Evolutionary conservation across 2,113 vertebrate species (phyloP), one percentile per base, ranked within the genome.

Genomic region (Scytalopus superciliaris): DNA sequence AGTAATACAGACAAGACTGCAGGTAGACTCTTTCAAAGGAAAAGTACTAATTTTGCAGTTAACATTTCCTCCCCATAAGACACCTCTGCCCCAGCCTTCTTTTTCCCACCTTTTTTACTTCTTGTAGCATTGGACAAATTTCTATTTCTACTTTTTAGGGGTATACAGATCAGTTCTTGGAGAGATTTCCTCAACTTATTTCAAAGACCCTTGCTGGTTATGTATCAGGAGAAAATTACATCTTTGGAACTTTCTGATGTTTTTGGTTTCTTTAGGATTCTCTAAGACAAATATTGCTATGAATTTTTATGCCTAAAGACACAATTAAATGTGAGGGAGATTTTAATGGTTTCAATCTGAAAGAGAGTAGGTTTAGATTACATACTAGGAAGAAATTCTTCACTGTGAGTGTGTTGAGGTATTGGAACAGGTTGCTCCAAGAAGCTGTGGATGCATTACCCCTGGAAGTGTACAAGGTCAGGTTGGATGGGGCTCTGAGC

Each of bases 41-140:
- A 82, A 84, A 60, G 28, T 23, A 17, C 23, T 12, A 12, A 45
- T 52, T 89, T 82, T 79, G 12, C 5, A 85, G 24, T 30, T 19
- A 64, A 40, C 10, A 23, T 5, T 78, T 68, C 7, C 19, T 50
- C 3, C 21, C 18, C 28, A 10, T 6, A 7, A 23, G 14, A 37
- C 23, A 6, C 7, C 7, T 9, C 7, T 6, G 3, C 62, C 31
- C 15, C 4, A 3, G 4, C 3, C 10, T 33, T 30, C 33, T 74
- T 64, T 81, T 63, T 8, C 14, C 6, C 14, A 49, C 39, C 7
- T 63, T 81, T 81, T 42, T 31, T 82, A 14, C 3, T 75, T 91
- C 22, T 33, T 10, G 18, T 45, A 50, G 23, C 31, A 49, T 6
- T 70, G 12, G 23, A 39, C 23, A 70, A 2, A 49, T 59, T 47